Base-by-base conservation (phyloP, 2,888 invertebrate genomes). In the Trichogramma dendrolimi region DNA sequence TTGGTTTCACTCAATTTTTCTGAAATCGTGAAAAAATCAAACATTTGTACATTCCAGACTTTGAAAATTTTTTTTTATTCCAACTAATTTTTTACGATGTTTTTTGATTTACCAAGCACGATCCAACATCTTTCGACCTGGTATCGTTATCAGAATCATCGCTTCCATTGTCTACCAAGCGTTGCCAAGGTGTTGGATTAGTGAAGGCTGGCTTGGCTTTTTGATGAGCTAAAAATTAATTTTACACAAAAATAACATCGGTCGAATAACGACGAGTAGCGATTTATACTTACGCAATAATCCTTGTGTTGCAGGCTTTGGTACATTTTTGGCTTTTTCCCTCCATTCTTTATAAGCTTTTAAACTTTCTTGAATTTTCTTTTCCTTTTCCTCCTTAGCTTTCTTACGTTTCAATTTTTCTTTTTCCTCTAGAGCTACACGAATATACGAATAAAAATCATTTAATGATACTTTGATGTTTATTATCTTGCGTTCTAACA, bases 101-200 rank as follows among this genome's bases (percentile, higher is more conserved):
- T 11, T 46, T 50, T 50, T 10, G 14, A 50, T 50, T 7, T 8
- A 8, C 14, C 14, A 7, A 50, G 10, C 7, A n/a, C 14, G 14
- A 50, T 11, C 8, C 14, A 7, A 11, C 7, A n/a, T 11, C 5
- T 52, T 54, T 59, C 7, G 44, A 43, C 27, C 59, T 57, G 41
- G 62, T 67, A 5, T 57, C 63, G 5, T 46, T 40, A 8, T 66
- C 66, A 1, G 64, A 60, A 43, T 69, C 59, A 27, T 67, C 63
- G 41, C 70, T 62, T 5, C 5, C 41, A 10, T 70, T 71, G 72
- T 79, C 81, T n/a, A 79, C 75, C 4, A 80, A 73, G 44, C 79
- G 79, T 69, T 84, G 83, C 87, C 87, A 87, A 0, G 87, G 87
- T 42, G 82, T 81, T 2, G 87, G 87, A 74, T 87, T 87, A 62